These are phyloP conservation scores for Thomomys bottae DNA, from an alignment of 2,113 vertebrate species.

Conservation along the genomic window DNA sequence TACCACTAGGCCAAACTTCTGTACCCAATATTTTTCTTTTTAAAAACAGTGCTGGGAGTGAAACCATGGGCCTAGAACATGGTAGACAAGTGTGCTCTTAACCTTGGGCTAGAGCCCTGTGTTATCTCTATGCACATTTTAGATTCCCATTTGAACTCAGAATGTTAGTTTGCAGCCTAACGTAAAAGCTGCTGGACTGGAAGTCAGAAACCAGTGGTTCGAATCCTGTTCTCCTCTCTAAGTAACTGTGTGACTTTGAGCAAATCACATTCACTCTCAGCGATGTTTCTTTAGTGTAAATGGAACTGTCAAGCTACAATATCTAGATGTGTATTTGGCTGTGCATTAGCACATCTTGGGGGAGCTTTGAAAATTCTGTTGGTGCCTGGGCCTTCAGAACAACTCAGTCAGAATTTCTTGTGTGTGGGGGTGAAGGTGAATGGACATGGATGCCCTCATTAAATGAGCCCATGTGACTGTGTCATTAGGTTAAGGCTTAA, in stretches of 20 bases:
- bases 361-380: background rate
- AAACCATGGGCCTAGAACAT: no score
- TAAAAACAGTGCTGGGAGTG: no score
- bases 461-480: background rate
- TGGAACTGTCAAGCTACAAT: background rate
- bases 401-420: background rate
- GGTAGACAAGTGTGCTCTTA: no score
- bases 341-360: background rate
- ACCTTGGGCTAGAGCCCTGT: no score
- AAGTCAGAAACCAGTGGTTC: background rate
- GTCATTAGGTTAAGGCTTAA: background rate
- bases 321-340: background rate
- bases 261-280: background rate
- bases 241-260: constrained; percentile 41
- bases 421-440: background rate
- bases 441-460: background rate
- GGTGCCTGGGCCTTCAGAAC: background rate
- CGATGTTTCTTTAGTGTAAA: background rate
- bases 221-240: background rate
- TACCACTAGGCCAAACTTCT: no score
- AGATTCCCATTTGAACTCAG: background rate
- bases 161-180: constrained; percentile 18
- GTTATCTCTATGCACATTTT: background rate
- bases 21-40: no score
- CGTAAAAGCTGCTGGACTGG: background rate